Evolutionary conservation across 2,797 vertebrate genomes (phyloP), one percentile per base, ranked within the genome.

Genomic region (Chelon labrosus): DNA sequence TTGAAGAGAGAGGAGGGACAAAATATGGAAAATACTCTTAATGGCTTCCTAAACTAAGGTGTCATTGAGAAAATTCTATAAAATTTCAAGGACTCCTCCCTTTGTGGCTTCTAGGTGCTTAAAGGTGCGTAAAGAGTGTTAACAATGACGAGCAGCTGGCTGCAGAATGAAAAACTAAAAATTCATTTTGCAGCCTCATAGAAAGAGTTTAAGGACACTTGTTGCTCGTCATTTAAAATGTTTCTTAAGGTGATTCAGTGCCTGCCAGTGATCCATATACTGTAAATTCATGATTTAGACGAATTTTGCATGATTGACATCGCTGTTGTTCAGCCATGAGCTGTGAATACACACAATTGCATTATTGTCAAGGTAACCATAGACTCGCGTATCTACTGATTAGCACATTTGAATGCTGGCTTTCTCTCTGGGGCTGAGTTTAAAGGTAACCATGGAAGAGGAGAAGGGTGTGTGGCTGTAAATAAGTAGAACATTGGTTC

Each of bases 321-420:
- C 70, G 79, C 38, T 17, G 13, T 62, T n/a, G 46, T 75, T 68
- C 41, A 35, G 31, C 31, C 38, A 47, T 12, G 5, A 6, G 7
- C 53, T 44, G 31, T 91, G 58, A 86, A 90, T 91, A 90, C 87
- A 85, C 61, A 73, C 57, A 79, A 75, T 75, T 60, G 47, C 68
- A 59, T 67, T 69, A 76, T 70, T 75, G 71, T 84, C 71, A 77
- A 63, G 50, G 57, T 69, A 79, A 73, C 37, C 59, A 73, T 17
- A 16, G 44, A 8, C 27, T 22, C 0, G 0, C 35, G 7, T 16
- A 39, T 67, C 20, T 47, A 66, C 50, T 39, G 39, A 75, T n/a
- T 7, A 25, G 46, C 52, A 70, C 37, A 56, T 84, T 70, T 44
- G 27, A 50, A 77, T 64, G 55, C 38, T 17, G 31, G 44, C 31